Conservation (phyloP, 2,888 invertebrate species). For the Lepidocyrtoides sp. region DNA sequence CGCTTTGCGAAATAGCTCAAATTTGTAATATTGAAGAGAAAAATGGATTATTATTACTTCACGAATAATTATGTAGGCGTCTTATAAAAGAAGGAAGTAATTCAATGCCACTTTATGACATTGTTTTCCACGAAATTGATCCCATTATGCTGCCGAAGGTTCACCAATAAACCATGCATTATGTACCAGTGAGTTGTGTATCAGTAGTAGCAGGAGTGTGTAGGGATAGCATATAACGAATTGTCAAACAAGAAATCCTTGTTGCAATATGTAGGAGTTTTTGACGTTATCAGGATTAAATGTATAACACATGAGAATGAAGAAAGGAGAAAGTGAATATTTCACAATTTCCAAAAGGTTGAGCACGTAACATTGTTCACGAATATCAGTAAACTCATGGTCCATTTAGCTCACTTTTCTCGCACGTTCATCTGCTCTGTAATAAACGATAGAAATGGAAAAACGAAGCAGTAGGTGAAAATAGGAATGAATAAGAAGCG, state of each 20-base stretch:
- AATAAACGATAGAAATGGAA: not conserved
- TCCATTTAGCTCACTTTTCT: slow-evolving; percentile 65
- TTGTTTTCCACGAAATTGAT: not conserved
- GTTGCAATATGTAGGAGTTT: not conserved
- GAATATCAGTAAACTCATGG: slow-evolving; percentile 70
- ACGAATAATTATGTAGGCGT: too few relatives aligned
- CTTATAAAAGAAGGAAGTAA: slow-evolving; percentile 5
- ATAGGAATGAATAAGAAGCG: not conserved
- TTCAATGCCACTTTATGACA: slow-evolving; percentile 20
- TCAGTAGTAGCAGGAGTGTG: too few relatives aligned
- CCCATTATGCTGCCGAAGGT: slow-evolving; percentile 10
- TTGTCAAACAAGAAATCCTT: not conserved
- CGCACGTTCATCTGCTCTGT: slow-evolving; percentile 16
- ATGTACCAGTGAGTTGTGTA: not conserved
- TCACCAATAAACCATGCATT: not conserved
- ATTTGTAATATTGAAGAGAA: too few relatives aligned
- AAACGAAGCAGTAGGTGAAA: not conserved
- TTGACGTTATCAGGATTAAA: slow-evolving; percentile 52
- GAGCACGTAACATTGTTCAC: slow-evolving; percentile 50
- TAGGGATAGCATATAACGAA: not conserved
- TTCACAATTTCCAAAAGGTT: slow-evolving; percentile 55
- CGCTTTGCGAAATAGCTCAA: too few relatives aligned
- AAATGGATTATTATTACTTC: too few relatives aligned
- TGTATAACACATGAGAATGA: not conserved
- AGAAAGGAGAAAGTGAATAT: not conserved